Conservation (phyloP, 2,888 invertebrate genomes). For the Lissocephala sabroskyi region DNA sequence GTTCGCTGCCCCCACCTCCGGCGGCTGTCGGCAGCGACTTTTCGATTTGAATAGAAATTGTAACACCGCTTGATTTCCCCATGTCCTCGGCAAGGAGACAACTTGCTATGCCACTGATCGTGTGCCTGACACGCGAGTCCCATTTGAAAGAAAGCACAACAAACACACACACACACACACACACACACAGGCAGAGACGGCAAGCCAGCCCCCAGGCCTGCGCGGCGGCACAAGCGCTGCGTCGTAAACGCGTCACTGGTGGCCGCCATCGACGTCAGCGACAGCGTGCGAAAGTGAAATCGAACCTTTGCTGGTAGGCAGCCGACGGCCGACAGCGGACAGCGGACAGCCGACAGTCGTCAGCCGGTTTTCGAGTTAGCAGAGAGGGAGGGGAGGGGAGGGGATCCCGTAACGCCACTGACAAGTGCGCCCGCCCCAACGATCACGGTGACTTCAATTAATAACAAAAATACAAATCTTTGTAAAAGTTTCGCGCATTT, state of each 20-base stretch:
- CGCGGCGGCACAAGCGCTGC: constrained; percentile 26
- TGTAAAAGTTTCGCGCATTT: constrained; percentile 60
- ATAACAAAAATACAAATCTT: constrained; percentile 32
- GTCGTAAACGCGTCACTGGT: constrained; percentile 1
- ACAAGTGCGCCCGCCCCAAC: constrained; percentile 34
- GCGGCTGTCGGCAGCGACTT: neutral
- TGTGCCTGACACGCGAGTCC: constrained; percentile 9
- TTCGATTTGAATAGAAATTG: constrained; percentile 10
- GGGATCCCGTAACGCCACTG: constrained; percentile 7
- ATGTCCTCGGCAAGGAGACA: neutral
- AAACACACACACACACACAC: constrained; percentile 34
- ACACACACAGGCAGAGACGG: constrained; percentile 27
- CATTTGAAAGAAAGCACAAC: constrained; percentile 51
- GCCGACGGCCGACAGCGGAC: no score
- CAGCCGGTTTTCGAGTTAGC: constrained; percentile 44
- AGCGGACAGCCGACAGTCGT: constrained; percentile 8
- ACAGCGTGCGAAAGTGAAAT: constrained; percentile 67
- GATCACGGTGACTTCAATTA: constrained; percentile 23
- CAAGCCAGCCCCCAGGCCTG: constrained; percentile 22
- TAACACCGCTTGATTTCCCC: neutral
- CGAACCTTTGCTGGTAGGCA: constrained; percentile 63
- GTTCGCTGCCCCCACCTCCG: neutral
- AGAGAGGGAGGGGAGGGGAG: constrained; percentile 26
- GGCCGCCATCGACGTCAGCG: constrained; percentile 30
- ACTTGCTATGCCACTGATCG: neutral